A percentile compares a stretch with the other conserved stretches of the same genome.
These are phyloP conservation scores for Drosophila virilis DNA, from an alignment of 1,140 invertebrate species.

Conservation along the genomic window DNA sequence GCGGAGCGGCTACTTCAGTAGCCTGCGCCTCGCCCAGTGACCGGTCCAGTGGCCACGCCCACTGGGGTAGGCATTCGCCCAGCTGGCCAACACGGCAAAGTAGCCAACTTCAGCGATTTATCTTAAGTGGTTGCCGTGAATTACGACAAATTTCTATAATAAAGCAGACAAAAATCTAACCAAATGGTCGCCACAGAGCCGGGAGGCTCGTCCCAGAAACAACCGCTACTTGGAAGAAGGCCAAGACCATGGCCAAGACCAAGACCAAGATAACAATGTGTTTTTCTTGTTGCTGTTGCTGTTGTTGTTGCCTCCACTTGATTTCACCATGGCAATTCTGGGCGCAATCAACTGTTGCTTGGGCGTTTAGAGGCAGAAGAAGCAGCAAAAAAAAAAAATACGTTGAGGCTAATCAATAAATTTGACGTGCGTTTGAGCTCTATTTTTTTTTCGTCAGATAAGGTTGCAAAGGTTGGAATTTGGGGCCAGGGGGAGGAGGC, in stretches of 20 bases:
- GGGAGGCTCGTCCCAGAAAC: constrained; percentile 49
- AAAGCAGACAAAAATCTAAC: constrained; percentile 77
- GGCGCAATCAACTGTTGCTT: constrained; percentile 33
- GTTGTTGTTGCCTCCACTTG: constrained; percentile 17
- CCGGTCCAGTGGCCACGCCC: constrained; percentile 31
- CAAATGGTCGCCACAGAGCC: constrained; percentile 55
- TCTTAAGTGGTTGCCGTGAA: constrained; percentile 79
- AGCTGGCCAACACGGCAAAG: neutral
- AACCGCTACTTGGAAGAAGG: constrained; percentile 69
- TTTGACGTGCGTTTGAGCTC: constrained; percentile 28
- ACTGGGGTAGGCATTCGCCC: neutral
- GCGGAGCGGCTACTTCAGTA: constrained; percentile 71
- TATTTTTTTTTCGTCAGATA: constrained; percentile 26
- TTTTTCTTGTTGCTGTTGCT: constrained; percentile 16
- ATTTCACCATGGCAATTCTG: constrained; percentile 55
- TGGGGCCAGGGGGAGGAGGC: neutral
- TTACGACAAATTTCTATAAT: constrained; percentile 83
- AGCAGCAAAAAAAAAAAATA: constrained; percentile 6
- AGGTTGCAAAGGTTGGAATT: constrained; percentile 14
- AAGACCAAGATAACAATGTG: constrained; percentile 64
- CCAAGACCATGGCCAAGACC: constrained; percentile 30
- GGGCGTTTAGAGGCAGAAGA: constrained; percentile 1
- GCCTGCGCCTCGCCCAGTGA: constrained; percentile 42
- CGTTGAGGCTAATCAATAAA: constrained; percentile 55
- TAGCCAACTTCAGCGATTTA: constrained; percentile 57